Evolutionary conservation across 2,888 invertebrate genomes (phyloP), one percentile per base, ranked within the genome.

Genomic region (Drosophila setosimentum): DNA sequence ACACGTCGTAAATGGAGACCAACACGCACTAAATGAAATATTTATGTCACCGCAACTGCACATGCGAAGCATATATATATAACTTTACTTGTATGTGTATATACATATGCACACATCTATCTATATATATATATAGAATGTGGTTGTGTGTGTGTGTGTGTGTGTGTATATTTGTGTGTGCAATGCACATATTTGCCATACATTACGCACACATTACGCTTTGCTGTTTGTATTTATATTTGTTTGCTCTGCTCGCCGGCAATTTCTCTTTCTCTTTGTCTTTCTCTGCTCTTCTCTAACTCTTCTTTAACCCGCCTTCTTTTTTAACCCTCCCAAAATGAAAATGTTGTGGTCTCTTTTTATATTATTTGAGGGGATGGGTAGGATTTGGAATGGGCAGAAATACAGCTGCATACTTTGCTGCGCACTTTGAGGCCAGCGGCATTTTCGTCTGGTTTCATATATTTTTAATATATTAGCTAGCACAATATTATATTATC

Each of bases 21-120:
- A 89, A 76, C 89, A 89, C 87, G 79, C 68, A 84, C 83, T 83
- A 78, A 87, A 89, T 89, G 76, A 89, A 89, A 87, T 87, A 84
- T 89, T 89, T 89, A 84, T 89, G 76, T 70, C 72, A 45, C 67
- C 58, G 61, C 61, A 69, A 65, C 55, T 63, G 75, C 65, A 60
- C 35, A 64, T 51, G 32, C 40, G 32, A 55, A 40, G 24, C 27
- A 53, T 37, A 61, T 30, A 48, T 45, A 59, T 32, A 37, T 33
- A 30, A 18, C 32, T 40, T 3, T 30, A 55, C 27, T 49, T 49
- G 18, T 49, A 13, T n/a, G 13, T 42, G 10, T 24, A 63, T 1
- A 32, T 29, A 51, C 21, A 33, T 50, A 40, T 58, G 13, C 29
- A 18, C n/a, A n/a, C 16, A n/a, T 51, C n/a, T n/a, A 11, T 45